A percentile compares a stretch with the other conserved stretches of the same genome.
Evolutionary conservation across 2,888 invertebrate genomes (phyloP).

Genomic region (Choreutis nemorana): DNA sequence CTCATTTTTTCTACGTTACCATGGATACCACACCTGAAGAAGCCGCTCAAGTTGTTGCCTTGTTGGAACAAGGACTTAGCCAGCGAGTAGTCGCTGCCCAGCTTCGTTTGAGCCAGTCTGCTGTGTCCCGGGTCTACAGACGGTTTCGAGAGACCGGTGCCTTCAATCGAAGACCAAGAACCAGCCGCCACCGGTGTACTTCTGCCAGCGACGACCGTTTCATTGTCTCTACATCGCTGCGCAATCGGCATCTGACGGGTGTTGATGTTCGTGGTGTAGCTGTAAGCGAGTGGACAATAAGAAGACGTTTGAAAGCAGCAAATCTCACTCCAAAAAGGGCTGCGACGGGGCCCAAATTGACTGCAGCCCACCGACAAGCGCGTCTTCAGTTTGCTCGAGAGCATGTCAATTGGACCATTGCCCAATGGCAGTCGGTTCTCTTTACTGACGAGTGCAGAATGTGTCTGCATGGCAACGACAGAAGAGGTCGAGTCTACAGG

Average conservation of each 20-base stretch:
- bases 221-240: conserved; percentile 6
- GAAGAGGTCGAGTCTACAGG: too few species aligned
- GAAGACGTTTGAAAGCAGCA: conserved; percentile 12
- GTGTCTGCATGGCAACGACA: too few species aligned
- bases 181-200: conserved; percentile 9
- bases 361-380: conserved; percentile 2
- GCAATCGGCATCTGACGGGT: conserved; percentile 13
- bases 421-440: too few species aligned
- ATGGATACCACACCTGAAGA: too few species aligned
- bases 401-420: too few species aligned
- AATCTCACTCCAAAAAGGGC: conserved; percentile 12
- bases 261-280: conserved; percentile 7
- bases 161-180: conserved; percentile 7
- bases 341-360: conserved; percentile 12
- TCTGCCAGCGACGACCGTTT: conserved; percentile 11
- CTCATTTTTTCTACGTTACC: too few species aligned
- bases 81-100: conserved; percentile 6
- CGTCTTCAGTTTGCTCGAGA: too few species aligned
- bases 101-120: conserved; percentile 7
- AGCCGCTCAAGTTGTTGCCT: conserved; percentile 10
- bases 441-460: too few species aligned
- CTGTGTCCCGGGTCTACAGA: conserved; percentile 6
- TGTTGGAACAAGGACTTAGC: conserved; percentile 7
- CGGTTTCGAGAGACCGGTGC: conserved; percentile 7
- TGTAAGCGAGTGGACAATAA: conserved; percentile 14